Evolutionary conservation across 2,797 vertebrate genomes (phyloP).

Genomic region (Rallus crepitans): DNA sequence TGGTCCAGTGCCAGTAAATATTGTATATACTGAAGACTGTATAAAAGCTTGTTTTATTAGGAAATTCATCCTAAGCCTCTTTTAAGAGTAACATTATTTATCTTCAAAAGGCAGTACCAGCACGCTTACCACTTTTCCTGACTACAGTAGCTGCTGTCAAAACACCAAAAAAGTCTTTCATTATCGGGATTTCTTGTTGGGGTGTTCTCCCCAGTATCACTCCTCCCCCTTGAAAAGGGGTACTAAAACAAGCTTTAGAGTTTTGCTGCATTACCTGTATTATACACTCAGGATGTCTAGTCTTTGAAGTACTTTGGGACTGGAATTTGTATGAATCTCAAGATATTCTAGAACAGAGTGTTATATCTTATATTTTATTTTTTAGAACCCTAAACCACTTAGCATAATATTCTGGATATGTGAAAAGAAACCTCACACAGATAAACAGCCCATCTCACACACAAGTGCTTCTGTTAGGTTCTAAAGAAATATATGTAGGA

Average conservation of each 20-base stretch:
- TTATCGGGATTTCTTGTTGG: not conserved
- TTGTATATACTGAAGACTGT: not conserved
- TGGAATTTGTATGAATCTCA: not conserved
- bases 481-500: not conserved
- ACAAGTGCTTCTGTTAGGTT: not conserved
- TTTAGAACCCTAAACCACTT: not conserved
- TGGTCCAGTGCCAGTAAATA: not conserved
- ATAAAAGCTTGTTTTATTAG: constrained; percentile 57
- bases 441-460: accelerated
- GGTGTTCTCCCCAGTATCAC: not conserved
- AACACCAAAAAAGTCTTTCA: constrained; percentile 5
- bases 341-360: not conserved
- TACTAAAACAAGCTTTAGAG: not conserved
- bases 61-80: constrained; percentile 62
- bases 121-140: constrained; percentile 4
- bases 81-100: constrained; percentile 73
- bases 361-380: not conserved
- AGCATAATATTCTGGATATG: not conserved
- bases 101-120: constrained; percentile 54
- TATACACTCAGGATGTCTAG: not conserved
- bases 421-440: not conserved
- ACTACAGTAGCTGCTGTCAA: constrained; percentile 38
- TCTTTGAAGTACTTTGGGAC: not conserved
- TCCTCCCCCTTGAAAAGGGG: not conserved
- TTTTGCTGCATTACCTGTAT: not conserved